Evolutionary conservation across 2,888 invertebrate genomes (phyloP).

Genomic region (Julus scandinavius): DNA sequence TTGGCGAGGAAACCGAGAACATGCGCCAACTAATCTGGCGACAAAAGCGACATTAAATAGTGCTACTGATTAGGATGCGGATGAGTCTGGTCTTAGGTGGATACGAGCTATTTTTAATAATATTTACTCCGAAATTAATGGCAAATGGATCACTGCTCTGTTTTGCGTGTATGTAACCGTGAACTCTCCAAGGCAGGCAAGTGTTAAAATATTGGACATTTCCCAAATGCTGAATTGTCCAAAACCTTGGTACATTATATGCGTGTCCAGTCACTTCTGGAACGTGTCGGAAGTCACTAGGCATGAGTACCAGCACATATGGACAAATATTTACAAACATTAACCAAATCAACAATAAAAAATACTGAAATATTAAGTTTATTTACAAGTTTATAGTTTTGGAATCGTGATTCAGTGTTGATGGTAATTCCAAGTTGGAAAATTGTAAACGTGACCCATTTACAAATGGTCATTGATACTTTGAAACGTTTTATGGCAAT

Average conservation of each 20-base stretch:
- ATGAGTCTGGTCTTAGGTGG: conserved; percentile 46
- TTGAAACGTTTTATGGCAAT: background rate
- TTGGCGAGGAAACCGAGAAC: background rate
- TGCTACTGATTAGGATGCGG: conserved; percentile 36
- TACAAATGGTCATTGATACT: conserved; percentile 20
- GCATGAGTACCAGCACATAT: background rate
- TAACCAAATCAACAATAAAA: background rate
- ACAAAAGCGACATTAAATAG: conserved; percentile 37
- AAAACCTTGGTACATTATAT: background rate
- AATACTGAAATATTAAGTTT: background rate
- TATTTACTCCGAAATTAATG: background rate
- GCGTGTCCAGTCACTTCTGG: background rate
- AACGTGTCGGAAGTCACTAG: background rate
- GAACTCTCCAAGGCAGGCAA: background rate
- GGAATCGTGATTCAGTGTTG: background rate
- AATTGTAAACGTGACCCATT: background rate
- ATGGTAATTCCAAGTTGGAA: background rate
- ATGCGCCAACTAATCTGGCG: conserved; percentile 33
- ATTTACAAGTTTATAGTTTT: background rate
- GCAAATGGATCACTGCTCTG: background rate
- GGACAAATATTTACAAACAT: background rate
- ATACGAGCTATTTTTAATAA: conserved; percentile 5
- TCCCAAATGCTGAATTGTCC: background rate
- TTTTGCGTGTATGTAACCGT: background rate
- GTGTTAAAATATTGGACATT: background rate